Percentiles rank a stretch among this genome's conserved stretches.
Evolutionary conservation across 1,140 invertebrate genomes (phyloP).

Genomic region (Battus philenor): DNA sequence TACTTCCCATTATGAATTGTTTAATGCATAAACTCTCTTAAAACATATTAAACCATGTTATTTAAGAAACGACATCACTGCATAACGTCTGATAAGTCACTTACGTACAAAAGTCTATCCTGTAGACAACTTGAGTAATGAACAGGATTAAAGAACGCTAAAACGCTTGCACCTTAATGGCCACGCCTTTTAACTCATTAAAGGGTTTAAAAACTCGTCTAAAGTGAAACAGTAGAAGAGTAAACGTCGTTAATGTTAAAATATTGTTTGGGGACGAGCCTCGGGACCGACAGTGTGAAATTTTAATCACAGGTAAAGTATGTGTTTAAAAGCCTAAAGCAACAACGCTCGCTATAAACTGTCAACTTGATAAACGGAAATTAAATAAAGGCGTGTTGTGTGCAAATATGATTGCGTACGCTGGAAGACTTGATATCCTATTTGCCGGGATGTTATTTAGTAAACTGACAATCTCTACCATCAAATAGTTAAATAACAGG

Average conservation of each 20-base stretch:
- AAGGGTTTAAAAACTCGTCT: constrained; percentile 18
- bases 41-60: no score
- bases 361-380: neutral
- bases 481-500: no score
- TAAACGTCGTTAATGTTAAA: constrained; percentile 17
- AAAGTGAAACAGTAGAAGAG: constrained; percentile 17
- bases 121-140: constrained; percentile 11
- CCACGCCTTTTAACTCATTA: constrained; percentile 17
- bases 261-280: constrained; percentile 13
- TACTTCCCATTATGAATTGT: no score
- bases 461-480: no score
- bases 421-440: no score
- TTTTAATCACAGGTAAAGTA: constrained; percentile 17
- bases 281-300: constrained; percentile 13
- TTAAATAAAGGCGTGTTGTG: neutral
- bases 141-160: constrained; percentile 13
- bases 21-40: no score
- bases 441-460: no score
- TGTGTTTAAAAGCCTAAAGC: constrained; percentile 11
- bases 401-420: no score
- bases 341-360: neutral
- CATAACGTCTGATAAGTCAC: no score
- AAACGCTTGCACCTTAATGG: constrained; percentile 15
- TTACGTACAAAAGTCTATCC: no score
- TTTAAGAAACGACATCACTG: no score